Base-by-base conservation (phyloP, 2,888 invertebrate species). In the Laothoe populi region DNA sequence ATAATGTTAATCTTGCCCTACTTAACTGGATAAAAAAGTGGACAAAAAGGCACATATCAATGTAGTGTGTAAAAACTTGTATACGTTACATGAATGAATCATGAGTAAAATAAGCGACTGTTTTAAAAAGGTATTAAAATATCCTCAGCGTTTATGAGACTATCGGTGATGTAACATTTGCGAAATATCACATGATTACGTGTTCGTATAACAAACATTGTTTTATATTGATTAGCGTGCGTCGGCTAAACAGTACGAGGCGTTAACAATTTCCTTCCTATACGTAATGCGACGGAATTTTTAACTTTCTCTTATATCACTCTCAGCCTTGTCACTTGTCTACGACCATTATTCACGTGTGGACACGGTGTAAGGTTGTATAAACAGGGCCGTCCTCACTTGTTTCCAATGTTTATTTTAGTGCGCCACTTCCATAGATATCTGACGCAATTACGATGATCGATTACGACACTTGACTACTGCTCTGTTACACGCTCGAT, bases 391-490 rank as follows among this genome's bases (percentile, higher is more conserved):
- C 78, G 83, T 83, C 84, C 83, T 85, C 81, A 81, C 82, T 81
- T 87, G 87, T 87, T 84, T 70, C 69, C 70, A 64, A 70, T 82
- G 84, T 87, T 88, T 87, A 83, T 82, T 84, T 80, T 79, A 78
- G 73, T 73, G 71, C 68, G 68, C 68, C 68, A 70, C 38, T 21
- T 49, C 60, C 73, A 70, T 70, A 75, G 78, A 80, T 83, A 82
- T 76, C 76, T 76, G 66, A 70, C 66, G 71, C 79, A 77, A 80
- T 86, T 83, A 84, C 73, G 71, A 82, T 90, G 89, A 91, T 90
- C 83, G 88, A 90, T 90, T 78, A 83, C 81, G 82, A 81, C 81
- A 81, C 75, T 73, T 69, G 61, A 77, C 84, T 81, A 81, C 83
- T 75, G 77, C 72, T 66, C 73, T 69, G 78, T 84, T 82, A 79